Evolutionary conservation across 2,113 vertebrate species (phyloP), one percentile per base, ranked within the genome.

Genomic region (Onychorhynchus coronatus): DNA sequence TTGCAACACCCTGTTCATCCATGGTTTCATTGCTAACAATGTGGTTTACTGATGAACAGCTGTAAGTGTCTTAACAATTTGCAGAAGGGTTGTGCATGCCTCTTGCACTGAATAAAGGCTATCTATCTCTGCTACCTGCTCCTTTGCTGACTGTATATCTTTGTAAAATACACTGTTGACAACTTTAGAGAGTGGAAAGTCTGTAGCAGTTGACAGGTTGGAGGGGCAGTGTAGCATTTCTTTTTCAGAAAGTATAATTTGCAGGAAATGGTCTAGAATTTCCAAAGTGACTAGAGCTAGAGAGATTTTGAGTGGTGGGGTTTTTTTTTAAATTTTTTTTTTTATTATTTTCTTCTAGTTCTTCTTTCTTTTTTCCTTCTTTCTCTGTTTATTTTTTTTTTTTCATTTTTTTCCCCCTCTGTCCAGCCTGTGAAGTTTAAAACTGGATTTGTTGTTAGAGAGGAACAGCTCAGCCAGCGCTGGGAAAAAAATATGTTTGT

Each of bases 171-270:
- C 19, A 11, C 67, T 93, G 93, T 9, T 96, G 95, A 96, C 96
- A 95, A 88, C 63, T 96, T 96, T 91, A 97, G 85, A 95, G 95
- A 96, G 89, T 96, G 95, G 78, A 95, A 91, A 84, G 63, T 30
- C 55, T 93, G 67, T 12, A 91, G 71, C 18, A 91, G 67, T 21
- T 72, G 85, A 94, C 71, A 86, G 33, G 27, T 22, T 93, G 78
- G 39, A 83, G 82, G 44, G 65, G 35, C 50, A 91, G n/a, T 14
- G 5, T 27, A 83, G 37, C 55, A 24, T n/a, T 92, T 95, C 50
- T 86, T 27, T 70, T 93, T 86, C 90, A 95, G 49, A 46, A 87
- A 79, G 31, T 22, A 19, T 56, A 80, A 80, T 84, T 92, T 82
- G 24, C 28, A 89, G 73, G 30, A 79, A 93, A 44, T 67, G 39